Base-by-base conservation (phyloP, 2,797 vertebrate species). In the Malacoraja senta region DNA sequence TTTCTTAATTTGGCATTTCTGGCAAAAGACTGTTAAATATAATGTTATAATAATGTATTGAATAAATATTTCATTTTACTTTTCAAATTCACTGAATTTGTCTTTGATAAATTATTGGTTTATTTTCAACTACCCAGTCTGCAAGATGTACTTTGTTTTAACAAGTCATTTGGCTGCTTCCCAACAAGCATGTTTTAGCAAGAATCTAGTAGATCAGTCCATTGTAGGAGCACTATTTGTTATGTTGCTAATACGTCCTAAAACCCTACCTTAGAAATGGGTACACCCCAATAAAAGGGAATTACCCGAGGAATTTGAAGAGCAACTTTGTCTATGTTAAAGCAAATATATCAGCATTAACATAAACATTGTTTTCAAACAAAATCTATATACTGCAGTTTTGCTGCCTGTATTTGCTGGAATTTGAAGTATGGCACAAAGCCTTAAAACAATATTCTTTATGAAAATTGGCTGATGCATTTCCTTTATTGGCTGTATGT, bases 151-250 rank as follows among this genome's bases (percentile, higher is more conserved):
- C 63, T 68, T 86, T 53, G 71, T 92, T 76, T 24, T 74, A 76
- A 92, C 68, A 92, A 53, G 35, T 19, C 71, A 72, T 91, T 91
- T 91, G 90, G 68, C 63, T 74, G 68, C 10, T 29, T 91, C 35
- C 90, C 90, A 91, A 91, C 24, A 72, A 72, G 68, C 90, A 91
- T 74, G 65, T 71, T 91, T 21, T 32, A 65, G 83, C 35, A 91
- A 19, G 71, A 91, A 32, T 29, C 90, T 72, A 35, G 71, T 91
- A 6, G 90, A 91, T 91, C 38, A 91, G 19, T 44, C 21, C 9
- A 44, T 24, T 29, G 9, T 38, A 74, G 44, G 38, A 44, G 68
- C 71, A 12, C 38, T 21, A 74, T 72, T 63, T 35, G 21, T 91
- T 26, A 21, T 21, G 38, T 74, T 53, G 68, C 38, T 29, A 53